Conservation (phyloP, 2,888 invertebrate genomes). For the Tineola bisselliella region DNA sequence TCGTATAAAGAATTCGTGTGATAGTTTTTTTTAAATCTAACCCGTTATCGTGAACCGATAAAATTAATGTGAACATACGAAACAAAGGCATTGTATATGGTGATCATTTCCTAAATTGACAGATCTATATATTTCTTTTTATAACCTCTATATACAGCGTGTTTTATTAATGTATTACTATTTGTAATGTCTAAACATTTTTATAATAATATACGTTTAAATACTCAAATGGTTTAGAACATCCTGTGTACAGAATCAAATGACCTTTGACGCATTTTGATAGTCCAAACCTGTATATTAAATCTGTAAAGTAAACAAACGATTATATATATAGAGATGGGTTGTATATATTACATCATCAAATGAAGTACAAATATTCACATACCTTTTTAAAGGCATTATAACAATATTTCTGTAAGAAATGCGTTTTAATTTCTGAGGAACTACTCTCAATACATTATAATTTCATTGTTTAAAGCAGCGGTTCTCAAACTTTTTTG, state of each 20-base stretch:
- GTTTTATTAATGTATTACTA: not conserved
- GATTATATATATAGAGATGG: not conserved
- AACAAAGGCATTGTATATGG: slow-evolving; percentile 29
- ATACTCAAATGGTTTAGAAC: not conserved
- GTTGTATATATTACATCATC: no score
- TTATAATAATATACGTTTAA: not conserved
- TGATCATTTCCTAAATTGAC: slow-evolving; percentile 28
- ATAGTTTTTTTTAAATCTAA: not conserved
- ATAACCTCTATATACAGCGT: slow-evolving; percentile 20
- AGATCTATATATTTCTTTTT: slow-evolving; percentile 35
- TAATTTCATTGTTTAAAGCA: no score
- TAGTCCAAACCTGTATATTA: slow-evolving; percentile 7
- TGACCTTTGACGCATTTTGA: slow-evolving; percentile 9
- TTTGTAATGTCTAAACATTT: no score
- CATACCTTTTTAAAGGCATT: no score
- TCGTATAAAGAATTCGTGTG: no score
- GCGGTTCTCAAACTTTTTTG: no score
- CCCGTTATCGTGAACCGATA: slow-evolving; percentile 1
- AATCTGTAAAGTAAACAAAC: not conserved
- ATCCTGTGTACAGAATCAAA: not conserved
- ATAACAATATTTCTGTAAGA: no score
- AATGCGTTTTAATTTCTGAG: no score
- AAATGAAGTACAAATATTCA: no score
- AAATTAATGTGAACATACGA: slow-evolving; percentile 15
- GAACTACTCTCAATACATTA: no score